Evolutionary conservation across 2,888 invertebrate genomes (phyloP).

Genomic region (Hesperia comma): DNA sequence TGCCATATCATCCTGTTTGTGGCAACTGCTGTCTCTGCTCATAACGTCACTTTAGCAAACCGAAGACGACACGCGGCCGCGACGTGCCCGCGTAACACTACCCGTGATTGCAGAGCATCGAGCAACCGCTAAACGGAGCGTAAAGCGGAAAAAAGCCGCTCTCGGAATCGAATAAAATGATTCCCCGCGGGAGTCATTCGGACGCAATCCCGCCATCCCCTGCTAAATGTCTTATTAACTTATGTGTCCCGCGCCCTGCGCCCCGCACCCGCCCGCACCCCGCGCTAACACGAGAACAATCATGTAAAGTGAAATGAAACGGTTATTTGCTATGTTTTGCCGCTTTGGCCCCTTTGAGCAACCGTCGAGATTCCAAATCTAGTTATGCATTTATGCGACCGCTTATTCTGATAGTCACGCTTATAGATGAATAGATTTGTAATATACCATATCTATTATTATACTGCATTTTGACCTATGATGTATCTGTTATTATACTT

Average conservation of each 20-base stretch:
- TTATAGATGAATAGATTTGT: constrained; percentile 60
- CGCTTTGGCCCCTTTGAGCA: constrained; percentile 64
- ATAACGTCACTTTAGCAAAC: constrained; percentile 62
- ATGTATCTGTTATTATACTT: no score
- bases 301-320: constrained; percentile 85
- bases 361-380: constrained; percentile 63
- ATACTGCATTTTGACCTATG: no score
- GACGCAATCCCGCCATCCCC: constrained; percentile 85
- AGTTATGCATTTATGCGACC: constrained; percentile 31
- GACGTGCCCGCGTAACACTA: constrained; percentile 54
- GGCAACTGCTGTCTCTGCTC: constrained; percentile 61
- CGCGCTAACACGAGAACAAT: constrained; percentile 79
- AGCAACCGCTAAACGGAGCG: constrained; percentile 80
- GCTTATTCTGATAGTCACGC: constrained; percentile 44
- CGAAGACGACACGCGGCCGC: constrained; percentile 58
- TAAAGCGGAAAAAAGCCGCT: constrained; percentile 80
- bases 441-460: neutral
- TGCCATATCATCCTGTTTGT: constrained; percentile 49
- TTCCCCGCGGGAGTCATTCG: constrained; percentile 89
- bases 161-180: constrained; percentile 89
- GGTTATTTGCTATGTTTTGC: constrained; percentile 81
- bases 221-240: constrained; percentile 84
- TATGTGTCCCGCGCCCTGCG: constrained; percentile 70
- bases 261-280: constrained; percentile 49
- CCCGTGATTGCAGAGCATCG: constrained; percentile 67